Conservation (phyloP, 2,888 invertebrate species). For the Drosophila tanythrix region DNA sequence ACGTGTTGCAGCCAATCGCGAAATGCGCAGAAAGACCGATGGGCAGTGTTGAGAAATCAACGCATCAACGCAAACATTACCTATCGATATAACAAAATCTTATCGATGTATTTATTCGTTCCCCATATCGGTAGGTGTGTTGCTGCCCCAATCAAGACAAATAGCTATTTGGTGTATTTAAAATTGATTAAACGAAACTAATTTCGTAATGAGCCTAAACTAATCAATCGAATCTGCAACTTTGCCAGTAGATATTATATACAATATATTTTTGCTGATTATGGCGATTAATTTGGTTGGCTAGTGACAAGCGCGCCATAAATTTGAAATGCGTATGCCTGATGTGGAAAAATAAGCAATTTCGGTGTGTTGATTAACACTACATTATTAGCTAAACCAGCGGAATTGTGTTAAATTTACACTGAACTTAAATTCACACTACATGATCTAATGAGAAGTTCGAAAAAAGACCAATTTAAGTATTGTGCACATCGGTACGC, state of each 20-base stretch:
- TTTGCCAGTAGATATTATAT: neutral
- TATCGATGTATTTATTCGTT: neutral
- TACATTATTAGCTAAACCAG: neutral
- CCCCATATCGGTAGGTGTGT: neutral
- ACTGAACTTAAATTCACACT: neutral
- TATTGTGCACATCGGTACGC: neutral
- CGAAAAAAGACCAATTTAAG: neutral
- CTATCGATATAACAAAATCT: neutral
- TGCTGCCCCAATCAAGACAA: neutral
- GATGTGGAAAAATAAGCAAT: neutral
- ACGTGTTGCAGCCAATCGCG: conserved; percentile 28
- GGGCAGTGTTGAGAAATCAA: conserved; percentile 37
- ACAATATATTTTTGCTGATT: neutral
- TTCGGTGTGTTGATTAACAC: neutral
- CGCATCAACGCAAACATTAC: neutral
- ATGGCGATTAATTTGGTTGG: neutral
- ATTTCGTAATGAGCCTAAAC: neutral
- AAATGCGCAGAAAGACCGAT: conserved; percentile 24
- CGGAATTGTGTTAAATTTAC: neutral
- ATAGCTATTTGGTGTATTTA: neutral
- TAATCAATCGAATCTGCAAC: neutral
- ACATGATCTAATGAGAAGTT: too few species aligned
- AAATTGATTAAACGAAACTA: neutral
- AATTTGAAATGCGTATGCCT: neutral
- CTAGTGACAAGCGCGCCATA: neutral